Evolutionary conservation across 1,140 invertebrate genomes (phyloP), one percentile per base, ranked within the genome.

Genomic region (Calliphora vicina): DNA sequence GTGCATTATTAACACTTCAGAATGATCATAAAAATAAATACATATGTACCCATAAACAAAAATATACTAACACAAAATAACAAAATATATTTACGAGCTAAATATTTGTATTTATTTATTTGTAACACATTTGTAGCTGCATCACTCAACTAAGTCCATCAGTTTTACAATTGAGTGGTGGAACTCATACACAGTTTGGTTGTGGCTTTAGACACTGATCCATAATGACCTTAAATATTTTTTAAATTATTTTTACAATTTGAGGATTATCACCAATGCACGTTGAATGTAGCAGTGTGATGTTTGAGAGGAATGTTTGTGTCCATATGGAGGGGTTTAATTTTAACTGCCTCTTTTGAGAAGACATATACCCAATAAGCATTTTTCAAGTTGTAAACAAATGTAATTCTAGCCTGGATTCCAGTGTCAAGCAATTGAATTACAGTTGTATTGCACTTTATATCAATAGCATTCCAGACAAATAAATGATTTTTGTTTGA

Each of bases 271-370:
- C 74, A 43, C 35, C 29, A 20, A 45, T 25, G 10, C 35, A 42
- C n/a, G 35, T 76, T 15, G 15, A 35, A n/a, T 35, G 27, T 42
- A 35, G 29, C 5, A 15, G 17, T 35, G 10, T n/a, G n/a, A n/a
- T n/a, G 17, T 9, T 20, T n/a, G n/a, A 78, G 13, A 35, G 2
- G 20, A 43, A 43, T 78, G 74, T 78, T 74, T 84, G 87, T 86
- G 73, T 13, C 87, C 87, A 88, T 88, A 87, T 88, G 87, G 87
- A 86, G 86, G 42, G 27, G n/a, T 42, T 72, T 81, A 25, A 81
- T n/a, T 57, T 61, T 27, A 81, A 81, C 74, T 78, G 50, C 50
- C 73, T 8, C 35, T 35, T 35, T n/a, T n/a, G 10, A 10, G 5
- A 35, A 35, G 6, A 35, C 5, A 35, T 35, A 35, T 35, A 35